Evolutionary conservation across 2,113 vertebrate species (phyloP), one percentile per base, ranked within the genome.

Genomic region (Urocitellus parryii): DNA sequence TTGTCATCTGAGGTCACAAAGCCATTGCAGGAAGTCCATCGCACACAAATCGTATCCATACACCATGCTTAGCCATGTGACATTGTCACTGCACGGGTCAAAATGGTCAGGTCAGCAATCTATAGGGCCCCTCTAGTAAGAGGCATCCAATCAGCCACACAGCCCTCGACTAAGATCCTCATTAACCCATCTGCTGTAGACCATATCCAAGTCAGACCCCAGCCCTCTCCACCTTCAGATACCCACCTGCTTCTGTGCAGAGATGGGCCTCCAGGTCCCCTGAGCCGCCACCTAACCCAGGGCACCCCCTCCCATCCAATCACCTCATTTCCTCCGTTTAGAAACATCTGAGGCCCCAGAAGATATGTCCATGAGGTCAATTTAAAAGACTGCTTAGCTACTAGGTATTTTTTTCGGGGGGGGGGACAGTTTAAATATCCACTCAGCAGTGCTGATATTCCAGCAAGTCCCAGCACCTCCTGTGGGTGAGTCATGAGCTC

Each of bases 161-260:
- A 27, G 65, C 39, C 24, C 8, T 4, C 5, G 34, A 9, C 22
- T 2, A 1, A 80, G 67, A 29, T 13, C 22, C 3, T 22, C 32
- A 6, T 2, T n/a, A 2, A 32, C 16, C 1, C 42, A 2, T 24
- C 7, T 51, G 12, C 25, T 5, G 11, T 11, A 27, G 5, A 25
- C 34, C 18, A 0, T 18, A 1, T 42, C 37, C 3, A 18, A 53
- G 13, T 48, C 48, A n/a, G 12, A n/a, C 1, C 12, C 32, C 48
- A 48, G 32, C 24, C 25, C 20, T 25, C 65, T 42, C 65, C n/a
- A 2, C 4, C 39, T 42, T 67, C 45, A 79, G 11, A 79, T 25
- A 22, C 12, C 27, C 20, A 13, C 5, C 18, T 8, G 10, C 8
- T 58, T 85, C 34, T 67, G 78, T 9, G 48, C 13, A 10, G 20